Conservation (phyloP, 2,113 vertebrate genomes). For the Larimichthys polyactis region DNA sequence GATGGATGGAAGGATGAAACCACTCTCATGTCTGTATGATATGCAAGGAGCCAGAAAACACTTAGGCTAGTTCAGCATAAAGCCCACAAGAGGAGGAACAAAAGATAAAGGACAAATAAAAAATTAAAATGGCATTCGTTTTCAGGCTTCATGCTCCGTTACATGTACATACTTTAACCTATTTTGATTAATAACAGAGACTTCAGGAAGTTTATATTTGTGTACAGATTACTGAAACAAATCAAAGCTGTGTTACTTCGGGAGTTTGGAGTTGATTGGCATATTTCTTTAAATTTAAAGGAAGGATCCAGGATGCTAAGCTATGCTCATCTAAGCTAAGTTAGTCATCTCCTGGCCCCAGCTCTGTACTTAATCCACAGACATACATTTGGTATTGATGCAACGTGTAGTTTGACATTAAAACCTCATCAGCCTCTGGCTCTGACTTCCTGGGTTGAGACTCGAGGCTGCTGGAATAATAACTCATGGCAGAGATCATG, state of each 20-base stretch:
- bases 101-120: too few relatives aligned
- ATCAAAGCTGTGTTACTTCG: not conserved
- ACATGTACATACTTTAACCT: too few relatives aligned
- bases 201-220: not conserved
- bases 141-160: too few relatives aligned
- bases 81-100: too few relatives aligned
- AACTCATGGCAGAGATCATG: not conserved
- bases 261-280: not conserved
- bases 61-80: too few relatives aligned
- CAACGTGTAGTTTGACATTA: not conserved
- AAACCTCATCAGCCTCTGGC: not conserved
- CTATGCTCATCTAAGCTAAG: too few relatives aligned
- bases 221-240: not conserved
- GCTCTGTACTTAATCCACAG: not conserved
- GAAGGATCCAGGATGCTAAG: too few relatives aligned
- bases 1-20: too few relatives aligned
- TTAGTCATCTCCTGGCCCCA: not conserved
- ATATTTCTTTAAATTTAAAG: not conserved
- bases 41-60: too few relatives aligned
- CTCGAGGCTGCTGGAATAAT: not conserved
- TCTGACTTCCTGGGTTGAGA: not conserved
- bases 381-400: not conserved
- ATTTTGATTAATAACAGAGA: not conserved
- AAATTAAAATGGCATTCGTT: too few relatives aligned
- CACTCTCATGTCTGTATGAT: too few relatives aligned